phyloP scores from a whole-genome alignment of 2,888 invertebrate genomes.

The Tiliacea aurago region DNA sequence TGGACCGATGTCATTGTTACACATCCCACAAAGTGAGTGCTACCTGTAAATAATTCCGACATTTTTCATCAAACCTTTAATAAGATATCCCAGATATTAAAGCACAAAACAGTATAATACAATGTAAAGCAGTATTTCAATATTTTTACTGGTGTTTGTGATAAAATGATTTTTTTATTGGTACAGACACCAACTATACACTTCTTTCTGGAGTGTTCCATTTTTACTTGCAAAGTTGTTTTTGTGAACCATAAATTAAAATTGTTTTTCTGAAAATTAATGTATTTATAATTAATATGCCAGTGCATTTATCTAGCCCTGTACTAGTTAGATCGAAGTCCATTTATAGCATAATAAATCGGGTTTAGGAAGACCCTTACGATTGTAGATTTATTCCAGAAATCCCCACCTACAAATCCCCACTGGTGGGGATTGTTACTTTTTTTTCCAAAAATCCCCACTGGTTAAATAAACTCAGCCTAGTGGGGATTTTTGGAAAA shows the following conservation, averaged over 20 bases:
- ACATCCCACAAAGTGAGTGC: background rate
- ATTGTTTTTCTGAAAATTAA: no score
- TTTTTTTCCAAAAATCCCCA: no score
- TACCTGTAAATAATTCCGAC: conserved; percentile 5
- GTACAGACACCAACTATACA: no score
- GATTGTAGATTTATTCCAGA: no score
- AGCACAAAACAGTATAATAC: conserved; percentile 38
- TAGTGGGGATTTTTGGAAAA: no score
- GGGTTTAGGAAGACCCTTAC: conserved; percentile 31
- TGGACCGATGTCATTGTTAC: background rate
- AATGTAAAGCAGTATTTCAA: background rate
- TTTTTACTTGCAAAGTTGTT: no score
- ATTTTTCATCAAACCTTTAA: background rate
- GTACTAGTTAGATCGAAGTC: conserved; percentile 59
- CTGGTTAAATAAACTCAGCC: no score
- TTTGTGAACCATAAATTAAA: no score
- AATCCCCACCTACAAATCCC: no score
- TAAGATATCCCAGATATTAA: background rate
- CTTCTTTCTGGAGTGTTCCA: no score
- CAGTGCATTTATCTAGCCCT: conserved; percentile 46
- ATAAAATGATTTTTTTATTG: no score
- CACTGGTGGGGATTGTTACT: no score
- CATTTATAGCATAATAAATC: conserved; percentile 63
- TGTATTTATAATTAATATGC: background rate
- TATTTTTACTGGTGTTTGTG: background rate